Evolutionary conservation across 2,797 vertebrate genomes (phyloP), one percentile per base, ranked within the genome.

Genomic region (Esox masquinongy): DNA sequence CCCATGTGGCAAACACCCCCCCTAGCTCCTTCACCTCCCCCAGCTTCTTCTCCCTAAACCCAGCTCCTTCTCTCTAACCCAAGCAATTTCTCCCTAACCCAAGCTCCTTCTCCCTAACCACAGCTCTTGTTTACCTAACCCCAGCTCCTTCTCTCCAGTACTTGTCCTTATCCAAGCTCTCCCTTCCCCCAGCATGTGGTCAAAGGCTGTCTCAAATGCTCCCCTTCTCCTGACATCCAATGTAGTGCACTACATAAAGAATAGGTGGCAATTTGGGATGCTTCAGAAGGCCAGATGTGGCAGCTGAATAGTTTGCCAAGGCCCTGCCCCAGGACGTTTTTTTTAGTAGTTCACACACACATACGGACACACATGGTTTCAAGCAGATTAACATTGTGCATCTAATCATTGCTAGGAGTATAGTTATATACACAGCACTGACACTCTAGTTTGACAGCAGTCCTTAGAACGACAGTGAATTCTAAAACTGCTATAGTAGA

Each of bases 301-400:
- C 77, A 81, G 76, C 24, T 39, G 29, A 19, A 69, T 17, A 36
- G 66, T 14, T 19, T 74, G 16, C 11, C 53, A 53, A 43, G 9
- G 19, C 67, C 22, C 50, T 17, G n/a, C 47, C 43, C 26, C 1
- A 64, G 70, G 70, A 49, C 29, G 26, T 69, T 47, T 14, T 47
- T 39, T 39, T 39, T 1, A 12, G 43, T 47, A 47, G 43, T 8
- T 47, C 43, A 47, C 36, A 47, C 22, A 24, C n/a, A 61, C n/a
- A 22, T 24, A 59, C 79, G 29, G 2, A 75, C 9, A 61, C 22
- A 61, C 3, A 11, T 12, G 22, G 56, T 24, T 61, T 12, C 22
- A 61, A 61, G 22, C 22, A 61, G n/a, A 14, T 12, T 47, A 47
- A 47, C 43, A 47, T 14, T 47, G 12, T 47, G 43, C 43, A 47